These are phyloP conservation scores for Elaphurus davidianus DNA, from an alignment of 2,113 vertebrate species.

Conservation along the genomic window DNA sequence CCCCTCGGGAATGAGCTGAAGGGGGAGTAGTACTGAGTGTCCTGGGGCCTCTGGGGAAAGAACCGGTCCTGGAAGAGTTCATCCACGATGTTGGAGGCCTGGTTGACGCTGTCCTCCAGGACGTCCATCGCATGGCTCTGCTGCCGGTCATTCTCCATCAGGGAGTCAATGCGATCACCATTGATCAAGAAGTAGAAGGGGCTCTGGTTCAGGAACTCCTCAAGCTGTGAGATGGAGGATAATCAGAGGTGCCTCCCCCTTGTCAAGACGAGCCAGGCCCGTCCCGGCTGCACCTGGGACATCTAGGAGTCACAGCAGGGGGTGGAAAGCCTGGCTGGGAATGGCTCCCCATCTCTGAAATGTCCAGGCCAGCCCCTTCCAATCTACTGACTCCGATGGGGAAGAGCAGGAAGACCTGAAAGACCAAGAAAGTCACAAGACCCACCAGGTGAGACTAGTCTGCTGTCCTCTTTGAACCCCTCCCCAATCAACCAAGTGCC, in stretches of 20 bases:
- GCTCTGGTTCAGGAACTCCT: conserved; percentile 90
- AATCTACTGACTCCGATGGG: neutral
- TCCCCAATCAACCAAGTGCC: neutral
- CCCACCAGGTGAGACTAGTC: neutral
- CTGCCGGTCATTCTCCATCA: conserved; percentile 85
- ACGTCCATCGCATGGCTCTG: conserved; percentile 83
- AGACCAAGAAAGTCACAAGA: neutral
- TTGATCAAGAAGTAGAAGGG: conserved; percentile 93
- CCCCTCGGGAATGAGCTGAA: neutral
- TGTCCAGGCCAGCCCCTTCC: neutral
- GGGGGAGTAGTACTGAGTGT: conserved; percentile 64
- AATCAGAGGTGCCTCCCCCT: neutral
- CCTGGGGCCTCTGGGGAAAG: conserved; percentile 78
- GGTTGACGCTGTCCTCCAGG: conserved; percentile 84
- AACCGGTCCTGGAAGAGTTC: conserved; percentile 87
- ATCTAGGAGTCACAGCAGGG: neutral
- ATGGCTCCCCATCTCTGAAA: neutral
- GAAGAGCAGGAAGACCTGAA: neutral
- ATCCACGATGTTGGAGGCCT: conserved; percentile 83
- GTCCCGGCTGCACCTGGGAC: accelerated
- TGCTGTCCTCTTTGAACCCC: neutral
- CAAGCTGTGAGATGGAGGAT: conserved; percentile 81
- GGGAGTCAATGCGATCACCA: conserved; percentile 87
- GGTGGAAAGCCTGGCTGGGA: neutral
- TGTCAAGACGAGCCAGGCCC: neutral